Conservation (phyloP, 2,797 vertebrate genomes). For the Sardinella longiceps region DNA sequence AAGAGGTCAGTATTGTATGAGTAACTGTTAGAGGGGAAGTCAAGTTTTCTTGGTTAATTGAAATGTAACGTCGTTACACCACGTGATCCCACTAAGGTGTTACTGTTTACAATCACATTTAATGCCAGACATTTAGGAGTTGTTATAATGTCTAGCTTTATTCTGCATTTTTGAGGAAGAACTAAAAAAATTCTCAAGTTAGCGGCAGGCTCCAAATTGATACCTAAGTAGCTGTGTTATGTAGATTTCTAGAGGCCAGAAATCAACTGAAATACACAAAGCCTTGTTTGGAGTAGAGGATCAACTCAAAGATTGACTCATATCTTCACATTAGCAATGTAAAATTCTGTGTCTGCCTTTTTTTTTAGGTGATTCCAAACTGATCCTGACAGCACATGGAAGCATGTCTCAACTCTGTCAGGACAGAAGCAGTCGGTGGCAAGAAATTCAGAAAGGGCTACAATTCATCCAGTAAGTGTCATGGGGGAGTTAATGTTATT, state of each 20-base stretch:
- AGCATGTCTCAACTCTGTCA: conserved; percentile 89
- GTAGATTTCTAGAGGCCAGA: not conserved
- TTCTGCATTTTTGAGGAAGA: no score
- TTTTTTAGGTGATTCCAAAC: conserved; percentile 37
- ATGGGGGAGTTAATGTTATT: not conserved
- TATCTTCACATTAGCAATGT: no score
- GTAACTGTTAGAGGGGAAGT: not conserved
- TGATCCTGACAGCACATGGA: conserved; percentile 69
- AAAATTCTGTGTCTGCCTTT: not conserved
- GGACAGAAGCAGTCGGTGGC: conserved; percentile 89
- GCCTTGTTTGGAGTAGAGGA: not conserved
- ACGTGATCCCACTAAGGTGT: not conserved
- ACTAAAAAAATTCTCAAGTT: no score
- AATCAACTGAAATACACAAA: no score
- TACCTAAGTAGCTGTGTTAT: not conserved
- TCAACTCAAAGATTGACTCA: not conserved
- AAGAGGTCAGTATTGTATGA: not conserved
- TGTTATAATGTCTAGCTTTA: no score
- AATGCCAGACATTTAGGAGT: no score
- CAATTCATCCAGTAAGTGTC: conserved; percentile 93
- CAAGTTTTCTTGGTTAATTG: not conserved
- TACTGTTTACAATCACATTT: no score
- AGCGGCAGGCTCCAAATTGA: not conserved
- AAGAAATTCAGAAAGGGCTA: conserved; percentile 92
- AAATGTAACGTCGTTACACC: not conserved